Base-by-base conservation (phyloP, 1,140 invertebrate genomes). In the Asobara japonica region DNA sequence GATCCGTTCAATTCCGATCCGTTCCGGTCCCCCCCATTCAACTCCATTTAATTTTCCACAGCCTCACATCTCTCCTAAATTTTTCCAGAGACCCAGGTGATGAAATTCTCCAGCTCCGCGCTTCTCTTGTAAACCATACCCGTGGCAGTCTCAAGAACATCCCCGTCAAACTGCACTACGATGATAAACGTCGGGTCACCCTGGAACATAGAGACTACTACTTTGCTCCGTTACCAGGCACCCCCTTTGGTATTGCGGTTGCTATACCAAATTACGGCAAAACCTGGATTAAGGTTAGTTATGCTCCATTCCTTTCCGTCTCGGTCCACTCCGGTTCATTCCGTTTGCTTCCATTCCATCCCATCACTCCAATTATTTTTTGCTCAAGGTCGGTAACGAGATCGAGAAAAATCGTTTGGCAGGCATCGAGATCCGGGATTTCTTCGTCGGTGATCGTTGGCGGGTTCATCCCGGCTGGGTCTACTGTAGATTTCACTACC, bases 401-500 rank as follows among this genome's bases (percentile, higher is more conserved):
- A 91, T 94, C 62, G 86, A 89, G 74, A 90, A 90, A 75, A 91
- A 92, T 76, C 89, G 89, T 41, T 89, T 92, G 69, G 89, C 89
- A 67, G 91, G 91, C 10, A 87, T 92, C n/a, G 91, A 92, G 77
- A 90, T 93, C 36, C 90, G 90, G 1, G 89, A 91, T 16, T 94
- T 91, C 76, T 92, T 93, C 70, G 83, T 88, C 60, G 92, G 91
- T 3, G 87, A 89, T 25, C 92, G 93, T 80, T 97, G 95, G 93
- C 92, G 92, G 80, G 89, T 97, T 16, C 95, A 97, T 88, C 95
- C 95, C 0, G 91, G 95, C 77, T 97, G 96, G 95, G 91, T 93
- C 0, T 97, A 96, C 80, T 96, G 95, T 84, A 94, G 95, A 76
- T 96, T 94, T 84, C 94, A 95, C 80, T 94, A 95, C 80, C 84